Percentiles rank a stretch among this genome's conserved stretches.
These are phyloP conservation scores for Poecilia gillii DNA, from an alignment of 2,797 vertebrate species.

Conservation along the genomic window DNA sequence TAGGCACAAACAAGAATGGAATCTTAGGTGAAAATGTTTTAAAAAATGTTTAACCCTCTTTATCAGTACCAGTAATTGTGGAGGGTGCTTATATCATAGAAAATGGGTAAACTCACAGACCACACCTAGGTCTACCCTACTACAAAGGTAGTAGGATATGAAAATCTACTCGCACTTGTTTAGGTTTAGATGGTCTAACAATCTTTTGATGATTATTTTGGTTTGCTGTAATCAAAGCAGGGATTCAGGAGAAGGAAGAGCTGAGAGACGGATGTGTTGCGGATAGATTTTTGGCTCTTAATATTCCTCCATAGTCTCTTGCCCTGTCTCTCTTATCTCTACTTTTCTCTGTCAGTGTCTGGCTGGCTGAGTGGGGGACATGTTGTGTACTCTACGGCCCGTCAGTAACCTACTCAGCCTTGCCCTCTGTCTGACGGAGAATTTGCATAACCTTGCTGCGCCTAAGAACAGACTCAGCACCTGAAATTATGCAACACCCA, in stretches of 20 bases:
- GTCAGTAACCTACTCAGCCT: constrained; percentile 88
- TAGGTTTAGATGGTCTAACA: constrained; percentile 36
- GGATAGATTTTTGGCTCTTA: constrained; percentile 53
- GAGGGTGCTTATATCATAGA: background rate
- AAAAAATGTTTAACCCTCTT: background rate
- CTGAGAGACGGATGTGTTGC: constrained; percentile 22
- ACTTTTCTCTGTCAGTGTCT: constrained; percentile 80
- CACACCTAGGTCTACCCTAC: background rate
- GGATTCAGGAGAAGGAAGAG: constrained; percentile 40
- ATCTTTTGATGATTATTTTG: constrained; percentile 48
- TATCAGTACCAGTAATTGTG: background rate
- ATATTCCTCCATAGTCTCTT: constrained; percentile 65
- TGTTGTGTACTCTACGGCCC: constrained; percentile 86
- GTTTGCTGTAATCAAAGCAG: constrained; percentile 56
- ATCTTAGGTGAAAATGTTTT: no score
- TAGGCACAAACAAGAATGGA: no score
- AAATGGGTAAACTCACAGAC: background rate
- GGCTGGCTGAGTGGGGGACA: constrained; percentile 81
- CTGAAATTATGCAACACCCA: constrained; percentile 52
- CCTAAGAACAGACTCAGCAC: constrained; percentile 77
- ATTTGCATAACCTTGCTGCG: constrained; percentile 86
- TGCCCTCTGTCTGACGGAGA: constrained; percentile 83
- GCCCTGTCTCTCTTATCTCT: constrained; percentile 25
- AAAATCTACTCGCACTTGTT: constrained; percentile 27
- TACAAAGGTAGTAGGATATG: constrained; percentile 17